These are phyloP conservation scores for Nymphicus hollandicus DNA, from an alignment of 2,113 vertebrate genomes.

Conservation along the genomic window DNA sequence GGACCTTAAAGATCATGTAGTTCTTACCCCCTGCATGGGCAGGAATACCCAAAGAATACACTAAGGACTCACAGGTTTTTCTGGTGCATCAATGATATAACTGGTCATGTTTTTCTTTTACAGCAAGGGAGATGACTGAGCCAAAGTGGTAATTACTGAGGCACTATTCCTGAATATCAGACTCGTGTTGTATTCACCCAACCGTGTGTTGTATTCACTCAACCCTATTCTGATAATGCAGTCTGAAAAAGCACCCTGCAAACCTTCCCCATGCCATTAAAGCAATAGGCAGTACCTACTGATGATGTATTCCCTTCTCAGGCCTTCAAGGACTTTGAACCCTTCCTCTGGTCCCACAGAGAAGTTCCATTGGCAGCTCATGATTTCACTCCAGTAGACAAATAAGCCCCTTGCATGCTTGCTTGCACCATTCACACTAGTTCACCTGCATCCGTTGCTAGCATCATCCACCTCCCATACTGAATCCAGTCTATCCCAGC, in stretches of 20 bases:
- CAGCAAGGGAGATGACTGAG: not conserved
- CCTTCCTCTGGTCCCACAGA: not conserved
- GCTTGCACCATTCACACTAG: not conserved
- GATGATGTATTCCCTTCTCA: not conserved
- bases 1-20: not conserved
- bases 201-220: not conserved
- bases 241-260: not conserved
- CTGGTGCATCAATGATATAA: not conserved
- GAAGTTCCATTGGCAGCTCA: not conserved
- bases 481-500: not conserved
- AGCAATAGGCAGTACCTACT: not conserved
- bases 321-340: not conserved
- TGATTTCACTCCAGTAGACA: not conserved
- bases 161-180: not conserved
- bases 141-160: not conserved
- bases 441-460: not conserved
- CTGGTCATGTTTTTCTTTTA: not conserved
- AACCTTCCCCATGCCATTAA: not conserved
- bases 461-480: not conserved
- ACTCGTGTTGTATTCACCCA: rapidly evolving
- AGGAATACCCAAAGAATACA: not conserved
- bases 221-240: not conserved
- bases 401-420: not conserved
- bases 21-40: not conserved
- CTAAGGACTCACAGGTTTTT: not conserved